Base-by-base conservation (phyloP, 2,797 vertebrate genomes). In the Clarias platycephalus region DNA sequence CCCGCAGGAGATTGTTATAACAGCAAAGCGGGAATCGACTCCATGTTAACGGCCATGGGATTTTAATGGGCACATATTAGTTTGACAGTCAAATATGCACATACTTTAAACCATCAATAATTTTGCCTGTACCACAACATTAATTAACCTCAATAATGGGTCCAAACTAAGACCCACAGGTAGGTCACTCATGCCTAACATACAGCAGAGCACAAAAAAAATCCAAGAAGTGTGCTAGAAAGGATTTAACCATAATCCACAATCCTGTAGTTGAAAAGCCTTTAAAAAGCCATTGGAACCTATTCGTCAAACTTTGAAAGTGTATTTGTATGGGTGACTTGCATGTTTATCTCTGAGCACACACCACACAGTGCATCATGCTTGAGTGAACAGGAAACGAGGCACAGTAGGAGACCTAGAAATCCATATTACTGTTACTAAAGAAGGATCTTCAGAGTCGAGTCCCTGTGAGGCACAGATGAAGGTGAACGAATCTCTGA, bases 371-470 rank as follows among this genome's bases (percentile, higher is more conserved):
- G 53, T 66, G 82, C 79, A 71, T 81, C 79, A 85, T 64, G 62
- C 67, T 20, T 80, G 78, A 84, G 57, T 72, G 83, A 72, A 31
- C n/a, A 16, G 80, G 53, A 78, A 88, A 82, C 63, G 53, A 64
- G 70, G 57, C 75, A 83, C 67, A 86, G 49, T 75, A 84, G 83
- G 85, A 86, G 71, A 81, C 82, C 80, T 49, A 67, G 71, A 16
- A 34, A 81, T 68, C 68, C 84, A 80, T 74, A 86, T 84, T 82
- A 84, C 83, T 80, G 75, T 58, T 77, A 72, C 86, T 84, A 71
- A 67, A 68, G 74, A 77, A 77, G 63, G 64, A 28, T 31, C 28
- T 24, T 78, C 74, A 5, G 16, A 40, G 37, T 79, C 37, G 44
- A 80, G 44, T 53, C 78, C 44, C 78, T 80, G 44, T n/a, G 77